These are phyloP conservation scores for Bombylius discolor DNA, from an alignment of 2,888 invertebrate genomes.

Conservation along the genomic window DNA sequence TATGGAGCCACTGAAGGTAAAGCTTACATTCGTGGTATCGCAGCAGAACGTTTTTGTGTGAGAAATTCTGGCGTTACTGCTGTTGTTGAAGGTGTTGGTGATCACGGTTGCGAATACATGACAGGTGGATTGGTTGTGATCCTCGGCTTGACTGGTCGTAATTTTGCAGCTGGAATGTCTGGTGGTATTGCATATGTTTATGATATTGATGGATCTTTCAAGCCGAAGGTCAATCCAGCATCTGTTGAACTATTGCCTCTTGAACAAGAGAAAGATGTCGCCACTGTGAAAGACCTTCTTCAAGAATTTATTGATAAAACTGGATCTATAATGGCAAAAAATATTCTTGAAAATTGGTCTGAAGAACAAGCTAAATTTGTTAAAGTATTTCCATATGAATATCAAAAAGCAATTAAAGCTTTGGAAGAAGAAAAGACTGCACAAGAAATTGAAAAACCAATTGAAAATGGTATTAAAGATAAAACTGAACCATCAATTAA, in stretches of 20 bases:
- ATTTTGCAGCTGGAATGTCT: conserved; percentile 99
- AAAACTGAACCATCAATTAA: conserved; percentile 41
- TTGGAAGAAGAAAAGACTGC: conserved; percentile 37
- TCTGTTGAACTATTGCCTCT: conserved; percentile 85
- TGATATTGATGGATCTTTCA: conserved; percentile 75
- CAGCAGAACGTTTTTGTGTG: conserved; percentile 96
- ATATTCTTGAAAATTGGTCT: conserved; percentile 69
- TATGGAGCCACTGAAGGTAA: conserved; percentile 94
- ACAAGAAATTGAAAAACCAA: conserved; percentile 20
- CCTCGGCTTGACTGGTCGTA: conserved; percentile 87
- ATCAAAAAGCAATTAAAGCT: conserved; percentile 75
- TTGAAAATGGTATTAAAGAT: conserved; percentile 32
- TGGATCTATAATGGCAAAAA: conserved; percentile 70
- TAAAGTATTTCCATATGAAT: conserved; percentile 96
- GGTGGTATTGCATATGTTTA: conserved; percentile 90
- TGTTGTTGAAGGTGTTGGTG: conserved; percentile 95
- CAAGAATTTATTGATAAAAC: conserved; percentile 79
- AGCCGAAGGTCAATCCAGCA: conserved; percentile 82
- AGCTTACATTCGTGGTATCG: conserved; percentile 91
- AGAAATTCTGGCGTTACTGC: conserved; percentile 93
- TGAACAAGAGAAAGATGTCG: conserved; percentile 62
- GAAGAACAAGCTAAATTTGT: conserved; percentile 64
- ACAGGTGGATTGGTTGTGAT: conserved; percentile 87
- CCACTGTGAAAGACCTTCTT: conserved; percentile 60
- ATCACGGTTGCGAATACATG: conserved; percentile 99